phyloP scores from a whole-genome alignment of 2,113 vertebrate genomes.

The Riparia riparia region DNA sequence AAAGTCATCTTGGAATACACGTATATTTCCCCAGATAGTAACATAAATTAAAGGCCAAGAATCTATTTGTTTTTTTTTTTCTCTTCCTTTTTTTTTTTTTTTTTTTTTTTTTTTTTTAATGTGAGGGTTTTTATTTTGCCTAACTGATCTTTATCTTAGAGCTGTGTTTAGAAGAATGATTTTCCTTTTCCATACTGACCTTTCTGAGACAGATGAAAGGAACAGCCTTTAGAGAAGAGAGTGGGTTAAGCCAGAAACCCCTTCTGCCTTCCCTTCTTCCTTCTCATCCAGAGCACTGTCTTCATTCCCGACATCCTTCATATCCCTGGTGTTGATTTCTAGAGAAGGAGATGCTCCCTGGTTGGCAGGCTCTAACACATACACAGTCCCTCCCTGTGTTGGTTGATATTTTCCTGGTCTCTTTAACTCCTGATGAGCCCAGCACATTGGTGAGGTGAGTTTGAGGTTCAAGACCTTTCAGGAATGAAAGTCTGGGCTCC shows the following conservation, averaged over 20 bases:
- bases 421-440: neutral
- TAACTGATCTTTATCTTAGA: neutral
- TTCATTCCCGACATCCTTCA: neutral
- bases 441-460: neutral
- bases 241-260: neutral
- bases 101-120: neutral
- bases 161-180: neutral
- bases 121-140: neutral
- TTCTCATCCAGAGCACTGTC: neutral
- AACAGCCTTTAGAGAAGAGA: neutral
- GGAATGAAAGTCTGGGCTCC: neutral
- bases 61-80: neutral
- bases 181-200: neutral
- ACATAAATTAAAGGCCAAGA: neutral
- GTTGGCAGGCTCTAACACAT: neutral
- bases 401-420: neutral
- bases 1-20: neutral
- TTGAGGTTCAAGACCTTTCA: neutral
- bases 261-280: neutral
- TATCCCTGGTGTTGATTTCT: neutral
- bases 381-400: rapidly evolving
- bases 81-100: neutral
- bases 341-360: neutral
- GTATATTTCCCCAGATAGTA: neutral
- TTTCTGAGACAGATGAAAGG: neutral